Base-by-base conservation (phyloP, 1,140 invertebrate genomes). In the Rhyacophila brunnea region DNA sequence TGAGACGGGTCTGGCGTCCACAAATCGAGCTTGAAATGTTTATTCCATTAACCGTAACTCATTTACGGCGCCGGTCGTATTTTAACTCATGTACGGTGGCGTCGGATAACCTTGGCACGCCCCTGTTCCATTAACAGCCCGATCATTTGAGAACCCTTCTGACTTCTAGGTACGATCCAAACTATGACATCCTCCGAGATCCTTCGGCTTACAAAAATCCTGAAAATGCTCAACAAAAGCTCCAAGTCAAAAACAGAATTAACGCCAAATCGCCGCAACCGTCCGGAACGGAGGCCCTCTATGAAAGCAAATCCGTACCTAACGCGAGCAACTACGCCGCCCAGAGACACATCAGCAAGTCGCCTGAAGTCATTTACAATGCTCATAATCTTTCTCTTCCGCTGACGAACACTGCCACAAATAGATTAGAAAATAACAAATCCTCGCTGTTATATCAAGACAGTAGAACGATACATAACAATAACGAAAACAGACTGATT, bases 111-210 rank as follows among this genome's bases (percentile, higher is more conserved):
- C n/a, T n/a, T n/a, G n/a, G n/a, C n/a, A n/a, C n/a, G n/a, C n/a
- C n/a, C n/a, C n/a, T n/a, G n/a, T n/a, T n/a, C n/a, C n/a, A n/a
- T n/a, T n/a, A n/a, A n/a, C n/a, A n/a, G n/a, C n/a, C n/a, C n/a
- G 9, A 28, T 28, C 23, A 28, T 28, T 28, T 28, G 23, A 28
- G 23, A 28, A 28, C 9, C 23, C 23, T 28, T 28, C 9, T 28
- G 9, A 28, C 23, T 64, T 64, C 48, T 71, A 79, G 77, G 71
- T 77, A 77, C 55, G 77, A 79, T 70, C 77, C 77, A 58, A 79
- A 77, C 66, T 79, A 78, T 55, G 77, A 79, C 60, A 66, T 78
- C 67, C 70, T 78, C 32, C 77, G 76, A 74, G 72, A 78, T 62
- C 74, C 74, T 56, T 71, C 73, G 67, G 75, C 72, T 69, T 74